phyloP scores from a whole-genome alignment of 2,888 invertebrate genomes.

The Nebria brevicollis region DNA sequence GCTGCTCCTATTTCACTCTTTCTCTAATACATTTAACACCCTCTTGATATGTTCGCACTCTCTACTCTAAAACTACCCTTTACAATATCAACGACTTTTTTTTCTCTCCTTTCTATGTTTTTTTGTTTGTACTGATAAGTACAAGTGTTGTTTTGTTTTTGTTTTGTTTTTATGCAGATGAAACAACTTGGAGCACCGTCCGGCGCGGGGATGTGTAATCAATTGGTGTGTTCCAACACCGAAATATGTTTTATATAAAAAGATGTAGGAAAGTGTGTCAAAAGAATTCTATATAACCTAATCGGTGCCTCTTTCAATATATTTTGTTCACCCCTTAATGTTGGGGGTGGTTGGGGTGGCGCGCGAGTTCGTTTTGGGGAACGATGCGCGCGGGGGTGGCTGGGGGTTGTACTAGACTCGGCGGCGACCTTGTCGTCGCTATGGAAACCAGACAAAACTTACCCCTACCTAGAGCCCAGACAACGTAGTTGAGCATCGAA shows the following conservation, averaged over 20 bases:
- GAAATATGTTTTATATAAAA: too few species aligned
- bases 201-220: too few species aligned
- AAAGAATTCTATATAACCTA: not conserved
- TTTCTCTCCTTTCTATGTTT: not conserved
- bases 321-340: conserved; percentile 16
- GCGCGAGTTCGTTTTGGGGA: conserved; percentile 11
- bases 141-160: not conserved
- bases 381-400: conserved; percentile 35
- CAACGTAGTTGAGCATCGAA: conserved; percentile 49
- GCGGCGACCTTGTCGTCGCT: conserved; percentile 62
- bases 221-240: too few species aligned
- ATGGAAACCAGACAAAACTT: conserved; percentile 63
- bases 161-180: too few species aligned
- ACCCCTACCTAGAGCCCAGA: conserved; percentile 51
- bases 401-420: conserved; percentile 52
- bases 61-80: not conserved
- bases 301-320: not conserved
- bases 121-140: not conserved
- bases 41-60: conserved; percentile 1
- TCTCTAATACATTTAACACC: not conserved
- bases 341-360: conserved; percentile 1
- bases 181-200: too few species aligned
- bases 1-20: not conserved
- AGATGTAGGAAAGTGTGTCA: not conserved
- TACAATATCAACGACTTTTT: not conserved